Evolutionary conservation across 2,113 vertebrate species (phyloP), one percentile per base, ranked within the genome.

Genomic region (Oostethus manadensis): DNA sequence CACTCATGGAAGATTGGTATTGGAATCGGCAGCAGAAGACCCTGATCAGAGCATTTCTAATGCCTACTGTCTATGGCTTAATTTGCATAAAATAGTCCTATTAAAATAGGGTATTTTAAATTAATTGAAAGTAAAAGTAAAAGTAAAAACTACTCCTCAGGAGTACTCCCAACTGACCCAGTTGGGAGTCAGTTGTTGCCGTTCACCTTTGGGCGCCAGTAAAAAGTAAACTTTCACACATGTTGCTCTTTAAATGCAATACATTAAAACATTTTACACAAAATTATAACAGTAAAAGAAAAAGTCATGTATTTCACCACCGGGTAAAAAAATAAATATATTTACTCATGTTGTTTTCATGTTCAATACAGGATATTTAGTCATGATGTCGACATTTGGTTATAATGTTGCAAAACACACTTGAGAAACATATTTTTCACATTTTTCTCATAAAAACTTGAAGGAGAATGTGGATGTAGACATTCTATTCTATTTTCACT

Each of bases 391-490:
- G 16, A 69, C 20, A 49, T 0, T 1, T 1, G 18, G 43, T 14
- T 42, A n/a, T 5, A 17, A 9, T 64, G 38, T 51, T 55, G 56
- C 53, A 72, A 65, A 47, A 18, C 10, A 6, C 26, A 42, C 48
- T 45, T 57, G 14, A n/a, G n/a, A 55, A 21, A 56, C 15, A 23
- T 3, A 35, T 48, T 51, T 49, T 6, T 1, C 2, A 29, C 21
- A 10, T 17, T 56, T 77, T 56, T 46, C 43, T 60, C 44, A 61
- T 1, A 44, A 42, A 42, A 42, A 42, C 3, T 7, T 11, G 38
- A 42, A 42, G 38, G 29, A 33, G 29, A 1, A 1, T 33, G 5
- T 33, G 29, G 29, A 33, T 33, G 8, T 33, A 33, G 3, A 33
- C 29, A 33, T 33, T 1, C 4, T 33, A 8, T 8, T 33, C 29